Percentiles rank a stretch among this genome's conserved stretches.
phyloP scores from a whole-genome alignment of 2,113 vertebrate species.

The Eclectus roratus region DNA sequence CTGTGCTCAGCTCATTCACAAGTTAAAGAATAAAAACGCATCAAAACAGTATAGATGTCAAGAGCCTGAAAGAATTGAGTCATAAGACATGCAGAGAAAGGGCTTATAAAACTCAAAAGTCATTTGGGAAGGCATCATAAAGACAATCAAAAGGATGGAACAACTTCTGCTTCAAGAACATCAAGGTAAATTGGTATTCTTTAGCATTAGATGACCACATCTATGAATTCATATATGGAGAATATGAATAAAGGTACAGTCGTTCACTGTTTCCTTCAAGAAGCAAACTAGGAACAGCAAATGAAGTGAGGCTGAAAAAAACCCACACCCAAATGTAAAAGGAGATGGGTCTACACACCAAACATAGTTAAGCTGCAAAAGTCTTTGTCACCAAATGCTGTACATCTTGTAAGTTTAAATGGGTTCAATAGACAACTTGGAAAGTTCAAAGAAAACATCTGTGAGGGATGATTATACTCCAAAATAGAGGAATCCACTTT shows the following conservation, averaged over 20 bases:
- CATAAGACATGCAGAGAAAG: not conserved
- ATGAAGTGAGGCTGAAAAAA: not conserved
- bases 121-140: not conserved
- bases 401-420: not conserved
- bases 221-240: not conserved
- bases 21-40: not conserved
- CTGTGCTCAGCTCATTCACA: not conserved
- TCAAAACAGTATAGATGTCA: not conserved
- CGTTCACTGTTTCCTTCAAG: not conserved
- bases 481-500: not conserved
- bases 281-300: not conserved
- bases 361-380: not conserved
- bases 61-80: not conserved
- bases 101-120: not conserved
- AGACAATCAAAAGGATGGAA: not conserved
- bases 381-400: not conserved
- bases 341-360: not conserved
- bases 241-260: not conserved
- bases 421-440: not conserved
- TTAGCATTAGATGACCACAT: not conserved
- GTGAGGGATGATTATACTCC: not conserved
- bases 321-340: not conserved
- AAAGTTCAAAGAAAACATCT: not conserved
- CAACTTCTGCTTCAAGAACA: not conserved
- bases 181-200: not conserved